phyloP scores from a whole-genome alignment of 1,140 invertebrate species.

The Conopomorpha cramerella region DNA sequence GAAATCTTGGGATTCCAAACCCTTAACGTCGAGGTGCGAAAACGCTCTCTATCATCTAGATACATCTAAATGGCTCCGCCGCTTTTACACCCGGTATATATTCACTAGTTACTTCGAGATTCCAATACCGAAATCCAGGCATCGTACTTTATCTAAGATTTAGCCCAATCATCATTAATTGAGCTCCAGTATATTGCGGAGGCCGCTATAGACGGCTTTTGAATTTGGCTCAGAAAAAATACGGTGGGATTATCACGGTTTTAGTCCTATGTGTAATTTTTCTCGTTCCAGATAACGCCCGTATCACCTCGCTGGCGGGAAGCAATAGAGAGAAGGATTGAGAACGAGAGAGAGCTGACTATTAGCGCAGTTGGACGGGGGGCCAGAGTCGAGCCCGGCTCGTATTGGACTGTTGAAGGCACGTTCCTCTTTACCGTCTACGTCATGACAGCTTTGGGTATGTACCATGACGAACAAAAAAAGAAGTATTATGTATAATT shows the following conservation, averaged over 20 bases:
- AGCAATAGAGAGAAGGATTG: slow-evolving; percentile 29
- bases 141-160: too few relatives aligned
- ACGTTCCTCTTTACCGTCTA: slow-evolving; percentile 41
- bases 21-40: too few relatives aligned
- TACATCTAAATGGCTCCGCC: too few relatives aligned
- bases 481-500: neutral
- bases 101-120: too few relatives aligned
- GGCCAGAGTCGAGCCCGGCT: slow-evolving; percentile 26
- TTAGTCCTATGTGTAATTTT: neutral
- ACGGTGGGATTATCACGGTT: neutral
- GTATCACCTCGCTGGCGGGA: slow-evolving; percentile 36
- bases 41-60: too few relatives aligned
- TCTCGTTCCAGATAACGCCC: slow-evolving; percentile 33
- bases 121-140: too few relatives aligned
- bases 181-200: too few relatives aligned
- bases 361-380: slow-evolving; percentile 23
- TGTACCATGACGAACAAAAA: neutral
- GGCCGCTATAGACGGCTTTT: too few relatives aligned
- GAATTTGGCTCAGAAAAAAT: too few relatives aligned
- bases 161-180: too few relatives aligned
- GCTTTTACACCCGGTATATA: too few relatives aligned
- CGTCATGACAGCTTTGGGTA: slow-evolving; percentile 42
- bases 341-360: slow-evolving; percentile 29
- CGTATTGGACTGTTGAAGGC: slow-evolving; percentile 35
- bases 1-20: too few relatives aligned